Conservation (phyloP, 1,140 invertebrate genomes). For the Lepidurus couesii region DNA sequence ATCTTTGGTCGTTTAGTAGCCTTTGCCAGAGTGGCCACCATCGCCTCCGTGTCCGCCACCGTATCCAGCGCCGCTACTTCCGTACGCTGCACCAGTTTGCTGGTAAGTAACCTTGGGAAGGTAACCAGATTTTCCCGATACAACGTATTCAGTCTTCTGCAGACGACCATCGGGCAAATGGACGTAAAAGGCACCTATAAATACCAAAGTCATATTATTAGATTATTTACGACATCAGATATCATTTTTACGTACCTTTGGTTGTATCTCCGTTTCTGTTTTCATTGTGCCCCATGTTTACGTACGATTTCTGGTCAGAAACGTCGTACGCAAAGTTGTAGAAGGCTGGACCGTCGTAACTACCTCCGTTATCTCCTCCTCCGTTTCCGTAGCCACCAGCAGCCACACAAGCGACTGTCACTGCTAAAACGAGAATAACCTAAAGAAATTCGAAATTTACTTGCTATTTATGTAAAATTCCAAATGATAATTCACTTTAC, state of each 20-base stretch:
- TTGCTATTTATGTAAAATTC: neutral
- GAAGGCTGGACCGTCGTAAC: conserved; percentile 21
- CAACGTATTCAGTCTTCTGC: conserved; percentile 38
- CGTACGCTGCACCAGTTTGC: too few relatives aligned
- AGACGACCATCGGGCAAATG: conserved; percentile 38
- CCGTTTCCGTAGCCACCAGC: neutral
- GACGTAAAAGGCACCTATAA: conserved; percentile 35
- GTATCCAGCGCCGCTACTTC: neutral
- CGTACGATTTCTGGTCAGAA: conserved; percentile 36
- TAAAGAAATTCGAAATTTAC: neutral
- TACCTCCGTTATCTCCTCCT: neutral
- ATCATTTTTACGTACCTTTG: conserved; percentile 35
- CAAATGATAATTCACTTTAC: neutral
- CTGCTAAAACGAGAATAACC: neutral
- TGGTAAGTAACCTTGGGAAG: conserved; percentile 38
- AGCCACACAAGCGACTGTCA: neutral
- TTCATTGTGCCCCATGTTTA: conserved; percentile 38
- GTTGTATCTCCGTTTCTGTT: conserved; percentile 38
- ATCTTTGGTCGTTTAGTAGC: too few relatives aligned
- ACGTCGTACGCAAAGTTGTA: conserved; percentile 39
- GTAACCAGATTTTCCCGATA: conserved; percentile 37
- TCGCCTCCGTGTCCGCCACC: neutral
- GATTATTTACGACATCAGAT: neutral
- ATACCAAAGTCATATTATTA: neutral
- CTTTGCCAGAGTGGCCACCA: too few relatives aligned